Evolutionary conservation across 2,113 vertebrate species (phyloP).

Genomic region (Ascaphus truei): DNA sequence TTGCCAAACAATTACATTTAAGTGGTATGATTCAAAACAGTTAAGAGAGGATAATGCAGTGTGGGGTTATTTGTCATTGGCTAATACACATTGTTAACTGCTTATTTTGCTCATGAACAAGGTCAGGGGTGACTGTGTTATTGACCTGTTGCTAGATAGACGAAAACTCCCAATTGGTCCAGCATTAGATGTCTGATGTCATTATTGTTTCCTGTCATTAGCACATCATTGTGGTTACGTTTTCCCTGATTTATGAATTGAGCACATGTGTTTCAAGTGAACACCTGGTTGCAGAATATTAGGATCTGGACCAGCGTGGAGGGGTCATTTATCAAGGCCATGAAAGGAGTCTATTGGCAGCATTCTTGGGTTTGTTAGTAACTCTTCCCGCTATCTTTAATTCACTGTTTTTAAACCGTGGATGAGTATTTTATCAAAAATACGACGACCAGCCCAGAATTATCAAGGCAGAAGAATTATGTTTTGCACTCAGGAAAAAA

Average conservation of each 20-base stretch:
- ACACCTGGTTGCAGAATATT: neutral
- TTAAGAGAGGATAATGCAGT: slow-evolving; percentile 19
- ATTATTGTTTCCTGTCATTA: slow-evolving; percentile 30
- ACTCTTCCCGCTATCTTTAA: no score
- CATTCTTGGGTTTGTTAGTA: no score
- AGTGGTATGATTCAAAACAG: slow-evolving; percentile 34
- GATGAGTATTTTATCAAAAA: no score
- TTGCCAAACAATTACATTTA: slow-evolving; percentile 40
- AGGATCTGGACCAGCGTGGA: no score
- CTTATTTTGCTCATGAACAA: slow-evolving; percentile 20
- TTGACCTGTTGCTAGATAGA: neutral
- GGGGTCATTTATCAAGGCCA: no score
- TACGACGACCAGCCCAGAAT: no score
- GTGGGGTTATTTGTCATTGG: neutral
- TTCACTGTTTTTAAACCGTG: no score
- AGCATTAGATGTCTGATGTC: slow-evolving; percentile 10
- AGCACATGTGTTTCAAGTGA: neutral
- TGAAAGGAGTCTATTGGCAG: no score
- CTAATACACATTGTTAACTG: slow-evolving; percentile 14
- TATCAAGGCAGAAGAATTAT: no score
- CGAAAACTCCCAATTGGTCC: slow-evolving; percentile 29
- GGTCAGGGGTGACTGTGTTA: neutral
- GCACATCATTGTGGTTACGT: neutral
- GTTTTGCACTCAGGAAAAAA: no score
- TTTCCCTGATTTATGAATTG: neutral